Evolutionary conservation across 2,888 invertebrate species (phyloP), one percentile per base, ranked within the genome.

Genomic region (Lasioglossum leucozonium): DNA sequence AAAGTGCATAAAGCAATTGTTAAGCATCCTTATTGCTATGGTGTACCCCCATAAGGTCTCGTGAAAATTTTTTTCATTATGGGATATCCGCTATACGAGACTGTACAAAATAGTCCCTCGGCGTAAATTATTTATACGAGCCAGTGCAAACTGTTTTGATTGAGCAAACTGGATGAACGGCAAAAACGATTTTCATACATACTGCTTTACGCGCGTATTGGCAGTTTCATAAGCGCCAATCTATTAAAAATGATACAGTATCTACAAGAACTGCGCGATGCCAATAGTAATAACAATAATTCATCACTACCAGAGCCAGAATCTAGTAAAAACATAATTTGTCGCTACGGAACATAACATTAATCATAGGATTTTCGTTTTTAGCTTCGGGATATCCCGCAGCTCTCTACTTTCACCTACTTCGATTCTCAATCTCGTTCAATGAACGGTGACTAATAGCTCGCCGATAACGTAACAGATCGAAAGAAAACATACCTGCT

Each of bases 401-500:
- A 58, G 26, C 58, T 58, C 58, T 58, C 34, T 65, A 65, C 30
- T 65, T 65, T 65, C 65, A 65, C 65, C 34, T 16, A 30, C 65
- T 34, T 65, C 65, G 3, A 34, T 65, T 8, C 34, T 34, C 8
- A 34, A 65, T 65, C 65, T 16, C 65, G 65, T 3, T 30, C 65
- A 34, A 34, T 34, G 18, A 65, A 34, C 65, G 34, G 65, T 65
- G 65, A 65, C 34, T 65, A 65, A 65, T 65, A 34, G 16, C 34
- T 16, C 51, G n/a, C 34, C 34, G 34, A 65, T 34, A 58, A 58
- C 58, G 58, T 58, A 58, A 58, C 58, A 58, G 58, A 58, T 58
- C 58, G 26, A 26, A 26, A 30, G 30, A 65, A 34, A 65, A 65
- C 30, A 65, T 65, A 8, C 18, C 65, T 2, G 0, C 8, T 6